Base-by-base conservation (phyloP, 2,113 vertebrate species). In the Motacilla tschutschensis region DNA sequence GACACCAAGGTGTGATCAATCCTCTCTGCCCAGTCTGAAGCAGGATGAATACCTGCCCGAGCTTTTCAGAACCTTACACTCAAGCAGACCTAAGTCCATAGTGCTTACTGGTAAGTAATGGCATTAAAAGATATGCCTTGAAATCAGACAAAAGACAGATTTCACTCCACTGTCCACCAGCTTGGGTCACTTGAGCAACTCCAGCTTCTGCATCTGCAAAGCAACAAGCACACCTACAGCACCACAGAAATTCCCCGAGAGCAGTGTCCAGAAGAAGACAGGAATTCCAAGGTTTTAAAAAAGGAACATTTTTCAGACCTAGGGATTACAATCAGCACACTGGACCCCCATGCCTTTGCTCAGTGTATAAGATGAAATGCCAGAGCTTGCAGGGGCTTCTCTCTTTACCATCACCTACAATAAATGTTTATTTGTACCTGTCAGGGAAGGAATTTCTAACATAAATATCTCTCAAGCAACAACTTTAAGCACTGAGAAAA, bases 361-460 rank as follows among this genome's bases (percentile, higher is more conserved):
- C 63, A 5, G 0, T 38, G 29, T 26, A 28, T 25, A 76, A 43
- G 60, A 85, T 29, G 21, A 90, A 90, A 84, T 85, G 40, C 65
- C 79, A 91, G 69, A 91, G 88, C 84, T 88, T 87, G 90, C 88
- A 94, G 64, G 48, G 90, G 62, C 81, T 87, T 87, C 84, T 87
- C 86, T 79, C 79, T 59, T 53, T 77, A 59, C 58, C 85, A 78
- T 89, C 70, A 62, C 50, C 53, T 50, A 62, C 67, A 87, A 74
- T 64, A 85, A 88, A 79, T 0, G 82, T 93, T 95, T 93, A 93
- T 94, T 95, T 93, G 88, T 88, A 90, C 57, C 90, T 92, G 92
- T 93, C 94, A 94, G 43, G 57, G 62, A 90, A 94, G 62, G 93
- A 93, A 95, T 92, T 79, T 90, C 93, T 85, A 94, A 90, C 54